A percentile compares a stretch with the other conserved stretches of the same genome.
These are phyloP conservation scores for Tanypteryx hageni DNA, from an alignment of 2,888 invertebrate species.

Conservation along the genomic window DNA sequence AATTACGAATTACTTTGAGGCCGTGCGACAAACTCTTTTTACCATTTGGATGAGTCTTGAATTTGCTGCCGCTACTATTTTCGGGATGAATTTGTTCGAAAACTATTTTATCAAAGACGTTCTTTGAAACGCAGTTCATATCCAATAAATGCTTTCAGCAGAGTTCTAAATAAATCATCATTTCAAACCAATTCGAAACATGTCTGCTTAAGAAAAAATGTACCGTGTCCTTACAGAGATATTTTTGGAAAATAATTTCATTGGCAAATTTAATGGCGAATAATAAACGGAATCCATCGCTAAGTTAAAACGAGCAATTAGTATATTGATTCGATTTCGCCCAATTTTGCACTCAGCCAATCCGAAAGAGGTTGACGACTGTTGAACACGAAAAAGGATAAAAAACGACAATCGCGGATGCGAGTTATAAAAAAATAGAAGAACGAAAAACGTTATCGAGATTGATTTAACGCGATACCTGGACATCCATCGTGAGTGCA, in stretches of 20 bases:
- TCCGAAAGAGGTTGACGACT: constrained; percentile 8
- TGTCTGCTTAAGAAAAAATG: neutral
- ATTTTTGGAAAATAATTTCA: neutral
- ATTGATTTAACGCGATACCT: constrained; percentile 12
- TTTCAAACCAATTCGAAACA: neutral
- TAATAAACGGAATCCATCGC: neutral
- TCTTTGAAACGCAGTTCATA: neutral
- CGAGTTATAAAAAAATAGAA: neutral
- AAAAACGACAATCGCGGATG: neutral
- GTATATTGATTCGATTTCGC: constrained; percentile 38
- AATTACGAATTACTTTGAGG: no score
- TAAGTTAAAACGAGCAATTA: neutral
- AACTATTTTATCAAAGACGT: neutral
- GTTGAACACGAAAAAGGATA: neutral
- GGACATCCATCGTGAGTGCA: constrained; percentile 12
- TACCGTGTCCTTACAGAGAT: neutral
- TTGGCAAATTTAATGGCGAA: neutral
- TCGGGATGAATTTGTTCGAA: no score
- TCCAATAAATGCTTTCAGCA: neutral
- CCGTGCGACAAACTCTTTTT: no score
- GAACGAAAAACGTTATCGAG: neutral
- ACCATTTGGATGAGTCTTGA: no score
- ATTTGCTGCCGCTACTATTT: no score
- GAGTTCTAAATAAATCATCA: neutral
- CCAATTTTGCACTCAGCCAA: constrained; percentile 35